These are phyloP conservation scores for Brachystomella parvula DNA, from an alignment of 1,140 invertebrate species.

Conservation along the genomic window DNA sequence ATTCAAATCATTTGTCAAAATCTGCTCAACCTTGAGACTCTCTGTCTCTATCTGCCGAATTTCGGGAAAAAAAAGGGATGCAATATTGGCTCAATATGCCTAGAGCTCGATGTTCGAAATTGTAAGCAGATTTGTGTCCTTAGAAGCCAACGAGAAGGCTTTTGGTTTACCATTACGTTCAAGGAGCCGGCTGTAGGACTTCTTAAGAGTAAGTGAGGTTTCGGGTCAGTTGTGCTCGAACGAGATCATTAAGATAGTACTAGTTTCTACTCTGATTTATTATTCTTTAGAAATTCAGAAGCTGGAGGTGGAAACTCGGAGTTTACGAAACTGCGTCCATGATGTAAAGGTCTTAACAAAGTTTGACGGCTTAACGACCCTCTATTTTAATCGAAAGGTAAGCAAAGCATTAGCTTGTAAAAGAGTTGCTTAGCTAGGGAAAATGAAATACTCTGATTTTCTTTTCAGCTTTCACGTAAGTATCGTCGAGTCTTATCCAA, in stretches of 20 bases:
- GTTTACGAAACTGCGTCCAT: not conserved
- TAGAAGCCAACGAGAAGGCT: not conserved
- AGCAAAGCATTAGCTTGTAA: not conserved
- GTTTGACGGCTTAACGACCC: not conserved
- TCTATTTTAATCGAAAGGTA: constrained; percentile 11
- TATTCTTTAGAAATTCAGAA: not conserved
- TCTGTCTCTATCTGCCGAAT: not conserved
- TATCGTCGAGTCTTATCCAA: not conserved
- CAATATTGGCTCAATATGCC: not conserved
- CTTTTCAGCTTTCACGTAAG: not conserved
- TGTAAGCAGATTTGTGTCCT: not conserved
- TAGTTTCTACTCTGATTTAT: not conserved
- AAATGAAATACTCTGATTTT: not conserved
- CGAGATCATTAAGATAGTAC: not conserved
- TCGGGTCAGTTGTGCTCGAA: not conserved
- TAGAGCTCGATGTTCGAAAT: not conserved
- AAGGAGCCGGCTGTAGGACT: not conserved
- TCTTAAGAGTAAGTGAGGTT: not conserved
- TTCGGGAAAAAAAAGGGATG: not conserved
- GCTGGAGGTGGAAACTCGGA: constrained; percentile 7
- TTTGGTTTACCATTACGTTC: not conserved
- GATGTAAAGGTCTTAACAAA: not conserved
- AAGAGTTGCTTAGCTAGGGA: not conserved
- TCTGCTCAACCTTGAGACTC: not conserved
- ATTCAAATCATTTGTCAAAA: not conserved